phyloP scores from a whole-genome alignment of 2,888 invertebrate species.

The Syritta pipiens region DNA sequence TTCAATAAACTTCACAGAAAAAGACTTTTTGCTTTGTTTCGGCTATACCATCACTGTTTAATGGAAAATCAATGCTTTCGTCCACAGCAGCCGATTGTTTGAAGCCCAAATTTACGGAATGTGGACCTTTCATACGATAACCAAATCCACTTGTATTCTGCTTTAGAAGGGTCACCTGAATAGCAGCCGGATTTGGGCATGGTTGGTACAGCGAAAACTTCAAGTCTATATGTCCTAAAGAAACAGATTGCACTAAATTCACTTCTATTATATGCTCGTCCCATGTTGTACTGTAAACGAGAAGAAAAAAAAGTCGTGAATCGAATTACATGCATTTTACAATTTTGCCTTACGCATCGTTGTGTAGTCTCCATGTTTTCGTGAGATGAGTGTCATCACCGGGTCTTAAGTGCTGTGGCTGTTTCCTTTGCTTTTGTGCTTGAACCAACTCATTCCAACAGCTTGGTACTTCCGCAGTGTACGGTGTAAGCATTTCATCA shows the following conservation, averaged over 20 bases:
- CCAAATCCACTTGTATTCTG: constrained; percentile 86
- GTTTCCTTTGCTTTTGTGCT: constrained; percentile 92
- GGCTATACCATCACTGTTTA: constrained; percentile 71
- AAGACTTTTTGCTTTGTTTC: not conserved
- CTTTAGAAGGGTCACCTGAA: constrained; percentile 86
- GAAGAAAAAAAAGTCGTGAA: too few species aligned
- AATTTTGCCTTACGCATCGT: constrained; percentile 84
- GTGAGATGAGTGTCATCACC: constrained; percentile 86
- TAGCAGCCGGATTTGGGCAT: constrained; percentile 87
- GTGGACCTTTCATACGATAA: constrained; percentile 80
- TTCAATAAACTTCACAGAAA: constrained; percentile 75
- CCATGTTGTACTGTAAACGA: constrained; percentile 88
- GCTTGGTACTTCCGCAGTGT: constrained; percentile 93
- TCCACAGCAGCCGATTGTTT: constrained; percentile 79
- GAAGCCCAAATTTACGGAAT: constrained; percentile 78
- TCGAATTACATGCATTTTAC: not conserved
- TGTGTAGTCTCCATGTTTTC: constrained; percentile 93
- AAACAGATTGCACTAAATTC: constrained; percentile 88
- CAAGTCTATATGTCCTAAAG: constrained; percentile 93
- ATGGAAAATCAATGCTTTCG: constrained; percentile 75
- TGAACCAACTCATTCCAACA: constrained; percentile 97
- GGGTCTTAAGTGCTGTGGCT: constrained; percentile 87
- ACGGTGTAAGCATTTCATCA: constrained; percentile 82
- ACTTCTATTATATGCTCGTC: constrained; percentile 95
- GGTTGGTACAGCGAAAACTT: constrained; percentile 90